These are phyloP conservation scores for Erythrolamprus reginae DNA, from an alignment of 2,113 vertebrate species.

Conservation along the genomic window DNA sequence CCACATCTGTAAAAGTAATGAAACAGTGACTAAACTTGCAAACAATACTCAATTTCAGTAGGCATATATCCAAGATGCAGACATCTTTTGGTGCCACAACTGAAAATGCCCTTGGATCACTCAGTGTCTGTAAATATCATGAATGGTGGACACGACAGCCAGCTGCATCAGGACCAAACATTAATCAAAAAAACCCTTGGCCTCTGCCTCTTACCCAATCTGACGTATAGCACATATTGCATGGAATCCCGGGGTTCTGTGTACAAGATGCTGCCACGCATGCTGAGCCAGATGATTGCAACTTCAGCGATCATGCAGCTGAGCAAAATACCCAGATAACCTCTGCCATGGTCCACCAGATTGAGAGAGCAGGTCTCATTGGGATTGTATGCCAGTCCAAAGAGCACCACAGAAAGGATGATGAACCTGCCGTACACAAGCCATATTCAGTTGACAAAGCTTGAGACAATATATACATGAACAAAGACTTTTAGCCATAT, in stretches of 20 bases:
- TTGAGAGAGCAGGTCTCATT: conserved; percentile 91
- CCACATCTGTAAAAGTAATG: background rate
- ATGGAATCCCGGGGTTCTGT: conserved; percentile 96
- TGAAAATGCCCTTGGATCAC: background rate
- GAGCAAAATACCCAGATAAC: conserved; percentile 95
- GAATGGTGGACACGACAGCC: conserved; percentile 13
- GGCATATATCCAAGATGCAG: background rate
- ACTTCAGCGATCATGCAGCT: conserved; percentile 98
- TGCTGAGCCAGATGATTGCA: conserved; percentile 99
- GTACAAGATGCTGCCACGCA: conserved; percentile 98
- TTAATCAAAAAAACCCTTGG: conserved; percentile 32
- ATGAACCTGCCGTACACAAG: conserved; percentile 80
- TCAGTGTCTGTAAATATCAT: conserved; percentile 15
- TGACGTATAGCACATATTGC: conserved; percentile 97
- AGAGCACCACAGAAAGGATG: conserved; percentile 96
- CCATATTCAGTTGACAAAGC: conserved; percentile 6
- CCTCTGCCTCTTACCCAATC: conserved; percentile 83
- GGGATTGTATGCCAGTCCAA: conserved; percentile 89
- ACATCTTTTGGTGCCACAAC: background rate
- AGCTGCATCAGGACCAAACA: conserved; percentile 37
- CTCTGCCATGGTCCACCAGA: conserved; percentile 94
- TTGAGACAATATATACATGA: background rate
- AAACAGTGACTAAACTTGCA: background rate
- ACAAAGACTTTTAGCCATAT: background rate
- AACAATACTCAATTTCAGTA: background rate